Conservation (phyloP, 2,113 vertebrate genomes). For the human (Homo sapiens) region GRCh38 chr4:185890501-185891000, state of each 20-base stretch:
- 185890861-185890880: background rate
- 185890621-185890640: background rate
- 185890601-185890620: background rate
- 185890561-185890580: background rate
- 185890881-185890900: background rate
- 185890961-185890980: background rate
- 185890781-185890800: background rate
- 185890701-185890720: background rate
- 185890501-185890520: background rate
- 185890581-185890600: background rate
- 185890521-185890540: background rate
- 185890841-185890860: background rate
- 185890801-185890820: background rate
- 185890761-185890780: background rate
- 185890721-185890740: background rate
- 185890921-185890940: background rate
- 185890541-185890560: too few relatives aligned
- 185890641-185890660: too few relatives aligned
- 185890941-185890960: background rate
- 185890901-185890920: background rate
- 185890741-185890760: background rate
- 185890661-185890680: background rate
- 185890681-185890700: rapidly evolving
- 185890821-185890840: background rate
- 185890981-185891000: background rate